Conservation (phyloP, 1,140 invertebrate genomes). For the Holotrichia oblita region DNA sequence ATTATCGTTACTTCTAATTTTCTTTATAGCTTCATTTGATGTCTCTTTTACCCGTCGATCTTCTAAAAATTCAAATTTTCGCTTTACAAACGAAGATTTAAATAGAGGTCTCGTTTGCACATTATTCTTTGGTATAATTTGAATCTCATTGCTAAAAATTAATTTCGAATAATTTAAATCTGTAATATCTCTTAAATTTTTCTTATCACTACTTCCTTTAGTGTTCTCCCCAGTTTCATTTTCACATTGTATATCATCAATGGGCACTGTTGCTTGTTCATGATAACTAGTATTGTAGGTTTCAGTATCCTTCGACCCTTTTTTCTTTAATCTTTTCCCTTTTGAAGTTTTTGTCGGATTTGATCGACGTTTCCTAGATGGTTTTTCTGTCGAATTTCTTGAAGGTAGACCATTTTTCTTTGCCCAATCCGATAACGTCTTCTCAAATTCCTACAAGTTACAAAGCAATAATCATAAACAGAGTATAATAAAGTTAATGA, state of each 20-base stretch:
- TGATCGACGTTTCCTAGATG: not conserved
- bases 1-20: not conserved
- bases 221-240: not conserved
- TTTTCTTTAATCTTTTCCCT: not conserved
- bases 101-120: not conserved
- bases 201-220: not conserved
- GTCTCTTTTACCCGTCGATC: not conserved
- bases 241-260: not conserved
- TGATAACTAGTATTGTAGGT: not conserved
- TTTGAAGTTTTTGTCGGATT: not conserved
- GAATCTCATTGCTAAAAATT: not conserved
- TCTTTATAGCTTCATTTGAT: not conserved
- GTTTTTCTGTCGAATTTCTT: not conserved
- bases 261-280: not conserved
- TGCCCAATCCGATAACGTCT: slow-evolving; percentile 1
- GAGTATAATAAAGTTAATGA: not conserved
- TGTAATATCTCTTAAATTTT: not conserved
- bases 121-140: not conserved
- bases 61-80: not conserved
- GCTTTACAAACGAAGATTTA: not conserved
- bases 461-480: not conserved
- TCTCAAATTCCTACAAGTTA: not conserved
- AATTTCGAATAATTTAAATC: slow-evolving; percentile 2
- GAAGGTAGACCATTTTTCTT: not conserved
- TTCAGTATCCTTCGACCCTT: not conserved